A percentile compares a stretch with the other conserved stretches of the same genome.
These are phyloP conservation scores for Thunnus thynnus DNA, from an alignment of 2,113 vertebrate genomes.

Conservation along the genomic window DNA sequence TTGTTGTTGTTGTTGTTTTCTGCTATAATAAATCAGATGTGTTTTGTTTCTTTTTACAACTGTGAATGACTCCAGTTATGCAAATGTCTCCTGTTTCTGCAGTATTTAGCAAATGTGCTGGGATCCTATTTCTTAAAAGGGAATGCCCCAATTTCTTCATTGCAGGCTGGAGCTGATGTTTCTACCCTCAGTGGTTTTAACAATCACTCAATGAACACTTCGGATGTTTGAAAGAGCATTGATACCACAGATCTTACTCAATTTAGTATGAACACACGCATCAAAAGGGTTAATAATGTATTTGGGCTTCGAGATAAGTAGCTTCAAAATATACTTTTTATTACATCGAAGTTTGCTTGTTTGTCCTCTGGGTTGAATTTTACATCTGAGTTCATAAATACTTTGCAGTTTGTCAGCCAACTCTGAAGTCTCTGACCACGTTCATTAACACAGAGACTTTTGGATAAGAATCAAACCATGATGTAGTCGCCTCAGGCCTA, in stretches of 20 bases:
- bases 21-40: background rate
- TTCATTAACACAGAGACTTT: constrained; percentile 25
- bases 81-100: constrained; percentile 14
- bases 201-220: background rate
- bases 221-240: background rate
- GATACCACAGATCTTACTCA: background rate
- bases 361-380: constrained; percentile 37
- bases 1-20: background rate
- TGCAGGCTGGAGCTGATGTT: constrained; percentile 4
- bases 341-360: constrained; percentile 14
- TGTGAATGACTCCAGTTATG: constrained; percentile 15
- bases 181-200: constrained; percentile 6
- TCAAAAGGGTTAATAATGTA: background rate
- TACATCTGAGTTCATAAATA: constrained; percentile 6
- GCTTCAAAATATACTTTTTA: constrained; percentile 18
- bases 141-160: constrained; percentile 1
- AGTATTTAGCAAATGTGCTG: constrained; percentile 27
- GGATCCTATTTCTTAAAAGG: constrained; percentile 14
- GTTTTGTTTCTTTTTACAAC: constrained; percentile 10
- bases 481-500: constrained; percentile 17
- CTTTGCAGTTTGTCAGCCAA: constrained; percentile 27
- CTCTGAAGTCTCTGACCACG: constrained; percentile 5
- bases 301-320: background rate
- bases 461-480: constrained; percentile 19
- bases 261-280: constrained; percentile 1